Evolutionary conservation across 2,113 vertebrate species (phyloP).

Genomic region (Bettongia penicillata): DNA sequence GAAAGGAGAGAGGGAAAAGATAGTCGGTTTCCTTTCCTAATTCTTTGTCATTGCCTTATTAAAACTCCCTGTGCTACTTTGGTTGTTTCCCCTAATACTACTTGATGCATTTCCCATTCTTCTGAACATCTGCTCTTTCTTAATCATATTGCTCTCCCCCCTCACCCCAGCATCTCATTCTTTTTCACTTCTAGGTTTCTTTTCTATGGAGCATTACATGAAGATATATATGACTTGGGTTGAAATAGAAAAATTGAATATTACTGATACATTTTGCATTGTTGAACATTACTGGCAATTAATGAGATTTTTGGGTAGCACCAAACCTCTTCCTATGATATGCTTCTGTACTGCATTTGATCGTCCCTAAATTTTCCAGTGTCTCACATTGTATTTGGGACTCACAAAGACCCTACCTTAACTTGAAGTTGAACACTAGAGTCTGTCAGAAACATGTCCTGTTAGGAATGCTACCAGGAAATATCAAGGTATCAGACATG

Average conservation of each 20-base stretch:
- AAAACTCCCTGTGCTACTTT: not conserved
- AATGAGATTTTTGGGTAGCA: not conserved
- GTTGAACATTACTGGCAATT: not conserved
- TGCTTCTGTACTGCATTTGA: not conserved
- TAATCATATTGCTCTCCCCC: not conserved
- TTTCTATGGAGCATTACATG: not conserved
- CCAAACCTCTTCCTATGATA: not conserved
- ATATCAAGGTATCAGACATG: not conserved
- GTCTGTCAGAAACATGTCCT: not conserved
- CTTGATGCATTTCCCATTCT: not conserved
- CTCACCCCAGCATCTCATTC: not conserved
- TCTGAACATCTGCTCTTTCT: not conserved
- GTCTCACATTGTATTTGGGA: not conserved
- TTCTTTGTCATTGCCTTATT: not conserved
- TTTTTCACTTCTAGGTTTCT: not conserved
- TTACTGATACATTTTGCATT: not conserved
- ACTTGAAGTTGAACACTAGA: not conserved
- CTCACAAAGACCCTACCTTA: not conserved
- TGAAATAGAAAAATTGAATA: not conserved
- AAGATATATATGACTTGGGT: not conserved
- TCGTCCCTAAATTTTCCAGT: not conserved
- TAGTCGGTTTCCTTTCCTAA: not conserved
- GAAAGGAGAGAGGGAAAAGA: not conserved
- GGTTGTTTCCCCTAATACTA: not conserved
- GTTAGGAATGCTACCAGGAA: not conserved